Evolutionary conservation across 2,888 invertebrate genomes (phyloP).

Genomic region (Petrolisthes cinctipes): DNA sequence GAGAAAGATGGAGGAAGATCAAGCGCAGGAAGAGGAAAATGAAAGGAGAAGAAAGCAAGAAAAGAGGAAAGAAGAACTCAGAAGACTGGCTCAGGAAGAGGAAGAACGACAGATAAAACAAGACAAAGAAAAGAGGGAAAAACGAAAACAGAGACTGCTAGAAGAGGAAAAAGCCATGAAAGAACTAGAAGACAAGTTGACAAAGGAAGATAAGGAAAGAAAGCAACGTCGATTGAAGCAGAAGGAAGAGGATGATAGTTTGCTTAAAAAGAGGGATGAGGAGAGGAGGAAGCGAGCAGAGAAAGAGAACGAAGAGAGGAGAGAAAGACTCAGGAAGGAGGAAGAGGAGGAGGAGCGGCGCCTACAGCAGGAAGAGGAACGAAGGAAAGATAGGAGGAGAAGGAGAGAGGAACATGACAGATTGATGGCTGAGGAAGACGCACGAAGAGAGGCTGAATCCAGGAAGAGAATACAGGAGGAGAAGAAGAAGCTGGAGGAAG

Average conservation of each 20-base stretch:
- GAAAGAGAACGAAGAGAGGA: constrained; percentile 59
- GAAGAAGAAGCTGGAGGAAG: constrained; percentile 45
- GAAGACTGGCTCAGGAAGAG: constrained; percentile 33
- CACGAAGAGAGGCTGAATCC: constrained; percentile 40
- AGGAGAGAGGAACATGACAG: constrained; percentile 38
- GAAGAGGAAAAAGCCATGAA: constrained; percentile 69
- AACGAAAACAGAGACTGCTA: constrained; percentile 30
- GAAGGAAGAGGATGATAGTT: constrained; percentile 48
- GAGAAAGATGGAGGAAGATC: constrained; percentile 42
- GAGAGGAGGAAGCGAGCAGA: constrained; percentile 65
- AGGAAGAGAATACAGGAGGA: constrained; percentile 50
- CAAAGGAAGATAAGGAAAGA: constrained; percentile 48
- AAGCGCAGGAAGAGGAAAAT: constrained; percentile 18
- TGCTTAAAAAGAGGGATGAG: constrained; percentile 51
- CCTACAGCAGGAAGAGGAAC: constrained; percentile 44
- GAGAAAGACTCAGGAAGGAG: constrained; percentile 39
- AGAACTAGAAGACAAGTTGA: constrained; percentile 67
- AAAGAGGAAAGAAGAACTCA: constrained; percentile 24
- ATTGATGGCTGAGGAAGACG: constrained; percentile 51
- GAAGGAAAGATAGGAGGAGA: constrained; percentile 46
- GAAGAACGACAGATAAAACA: constrained; percentile 6
- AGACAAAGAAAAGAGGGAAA: constrained; percentile 34
- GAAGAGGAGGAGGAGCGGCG: constrained; percentile 33
- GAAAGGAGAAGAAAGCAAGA: constrained; percentile 29
- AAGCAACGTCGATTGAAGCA: constrained; percentile 48